Evolutionary conservation across 2,113 vertebrate species (phyloP), one percentile per base, ranked within the genome.

Genomic region (Laterallus jamaicensis): DNA sequence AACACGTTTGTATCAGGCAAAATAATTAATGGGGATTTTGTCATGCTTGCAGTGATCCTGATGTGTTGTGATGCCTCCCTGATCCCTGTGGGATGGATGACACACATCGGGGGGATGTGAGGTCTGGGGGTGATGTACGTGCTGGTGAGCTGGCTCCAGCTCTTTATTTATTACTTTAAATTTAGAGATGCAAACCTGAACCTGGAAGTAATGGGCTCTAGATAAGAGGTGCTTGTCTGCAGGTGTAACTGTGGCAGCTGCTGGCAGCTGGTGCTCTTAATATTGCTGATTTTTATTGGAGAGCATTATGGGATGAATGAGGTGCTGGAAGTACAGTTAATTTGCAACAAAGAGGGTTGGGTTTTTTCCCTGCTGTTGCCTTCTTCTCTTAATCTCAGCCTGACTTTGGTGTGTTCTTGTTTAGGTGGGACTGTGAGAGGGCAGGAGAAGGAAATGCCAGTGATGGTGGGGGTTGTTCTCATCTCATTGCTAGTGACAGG

Each of bases 181-280:
- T 95, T 90, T 68, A 82, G 95, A 88, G 75, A 88, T 94, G 79
- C 85, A 94, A 77, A 95, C 73, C 75, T 29, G 63, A 94, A 90
- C 82, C 82, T 88, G 85, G 5, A 77, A 88, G 59, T 94, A 97
- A 94, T 86, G 92, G 94, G 90, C 94, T 88, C 58, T 59, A 26
- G 85, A 52, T 94, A 95, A 96, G 63, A 96, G 88, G 88, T 88
- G 94, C 86, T 90, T 69, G 93, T 93, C 82, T 94, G 93, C 95
- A 90, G 94, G 94, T 96, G 92, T 82, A 92, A 77, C 75, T 76
- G 2, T 42, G 29, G 79, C 67, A 59, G 87, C 93, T 92, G 89
- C 67, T 55, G 63, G 8, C 83, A 88, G 68, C 76, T 55, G 35
- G 39, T 85, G 79, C 92, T 82, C 66, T 59, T 88, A 37, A 21